phyloP scores from a whole-genome alignment of 1,140 invertebrate genomes.

The Lepidostoma basale region DNA sequence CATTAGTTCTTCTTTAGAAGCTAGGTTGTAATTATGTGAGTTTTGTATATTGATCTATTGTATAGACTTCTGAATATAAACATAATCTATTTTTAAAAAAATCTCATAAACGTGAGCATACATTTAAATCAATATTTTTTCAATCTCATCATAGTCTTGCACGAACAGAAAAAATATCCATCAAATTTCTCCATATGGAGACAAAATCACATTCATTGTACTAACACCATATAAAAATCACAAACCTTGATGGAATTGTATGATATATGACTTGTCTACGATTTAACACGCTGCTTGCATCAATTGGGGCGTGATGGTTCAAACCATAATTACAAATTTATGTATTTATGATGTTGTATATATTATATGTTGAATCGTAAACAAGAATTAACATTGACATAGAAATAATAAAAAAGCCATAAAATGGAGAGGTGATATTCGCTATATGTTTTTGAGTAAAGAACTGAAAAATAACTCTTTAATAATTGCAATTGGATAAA shows the following conservation, averaged over 20 bases:
- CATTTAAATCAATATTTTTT: too few relatives aligned
- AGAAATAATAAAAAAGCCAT: neutral
- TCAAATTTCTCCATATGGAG: neutral
- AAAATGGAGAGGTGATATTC: neutral
- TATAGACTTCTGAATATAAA: neutral
- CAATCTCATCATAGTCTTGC: neutral
- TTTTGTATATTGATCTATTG: neutral
- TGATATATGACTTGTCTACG: too few relatives aligned
- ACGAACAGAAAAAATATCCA: neutral
- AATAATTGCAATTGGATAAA: too few relatives aligned
- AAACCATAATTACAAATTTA: neutral
- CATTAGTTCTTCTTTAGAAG: neutral
- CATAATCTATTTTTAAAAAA: neutral
- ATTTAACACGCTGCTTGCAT: too few relatives aligned
- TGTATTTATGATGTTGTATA: neutral
- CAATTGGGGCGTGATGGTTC: too few relatives aligned
- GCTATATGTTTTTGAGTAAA: too few relatives aligned
- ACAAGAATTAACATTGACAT: neutral
- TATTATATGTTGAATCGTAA: neutral
- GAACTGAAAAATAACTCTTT: too few relatives aligned
- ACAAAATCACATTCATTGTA: neutral
- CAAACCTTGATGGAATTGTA: conserved; percentile 4
- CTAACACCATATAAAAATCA: neutral
- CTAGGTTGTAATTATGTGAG: neutral
- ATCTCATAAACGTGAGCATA: neutral